Evolutionary conservation across 1,140 invertebrate species (phyloP).

Genomic region (Drosophila funebris): DNA sequence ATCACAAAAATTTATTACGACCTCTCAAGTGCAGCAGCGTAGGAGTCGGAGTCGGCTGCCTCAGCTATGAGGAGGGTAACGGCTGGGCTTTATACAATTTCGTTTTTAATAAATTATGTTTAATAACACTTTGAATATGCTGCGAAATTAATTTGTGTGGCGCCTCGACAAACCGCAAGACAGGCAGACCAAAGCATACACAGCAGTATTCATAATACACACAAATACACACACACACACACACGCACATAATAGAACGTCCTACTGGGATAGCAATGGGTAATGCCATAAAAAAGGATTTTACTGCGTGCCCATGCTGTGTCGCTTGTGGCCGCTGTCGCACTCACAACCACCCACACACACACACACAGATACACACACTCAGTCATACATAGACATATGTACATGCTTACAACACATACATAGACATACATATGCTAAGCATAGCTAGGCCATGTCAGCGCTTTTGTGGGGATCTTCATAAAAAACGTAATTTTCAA

Average conservation of each 20-base stretch:
- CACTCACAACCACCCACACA: slow-evolving; percentile 38
- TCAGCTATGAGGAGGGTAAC: not conserved
- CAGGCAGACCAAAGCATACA: slow-evolving; percentile 13
- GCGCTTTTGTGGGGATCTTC: slow-evolving; percentile 58
- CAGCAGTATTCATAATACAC: slow-evolving; percentile 7
- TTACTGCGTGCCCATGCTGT: slow-evolving; percentile 74
- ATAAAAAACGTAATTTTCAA: slow-evolving; percentile 82
- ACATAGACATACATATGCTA: slow-evolving; percentile 54
- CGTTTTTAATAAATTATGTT: slow-evolving; percentile 83
- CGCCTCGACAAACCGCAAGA: slow-evolving; percentile 45
- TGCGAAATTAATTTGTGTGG: slow-evolving; percentile 79
- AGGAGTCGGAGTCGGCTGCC: not conserved
- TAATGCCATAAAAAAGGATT: slow-evolving; percentile 80
- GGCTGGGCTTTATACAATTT: slow-evolving; percentile 75
- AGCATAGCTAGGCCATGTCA: slow-evolving; percentile 59
- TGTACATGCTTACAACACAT: slow-evolving; percentile 14
- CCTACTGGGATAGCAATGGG: slow-evolving; percentile 41
- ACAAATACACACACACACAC: slow-evolving; percentile 6
- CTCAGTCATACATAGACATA: slow-evolving; percentile 10
- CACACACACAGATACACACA: slow-evolving; percentile 16
- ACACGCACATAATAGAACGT: slow-evolving; percentile 15
- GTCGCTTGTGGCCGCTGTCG: slow-evolving; percentile 57
- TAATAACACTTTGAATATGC: slow-evolving; percentile 83
- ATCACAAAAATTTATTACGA: slow-evolving; percentile 74
- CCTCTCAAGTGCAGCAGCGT: slow-evolving; percentile 44